These are phyloP conservation scores for Spondyliosoma cantharus DNA, from an alignment of 2,797 vertebrate genomes.

Conservation along the genomic window DNA sequence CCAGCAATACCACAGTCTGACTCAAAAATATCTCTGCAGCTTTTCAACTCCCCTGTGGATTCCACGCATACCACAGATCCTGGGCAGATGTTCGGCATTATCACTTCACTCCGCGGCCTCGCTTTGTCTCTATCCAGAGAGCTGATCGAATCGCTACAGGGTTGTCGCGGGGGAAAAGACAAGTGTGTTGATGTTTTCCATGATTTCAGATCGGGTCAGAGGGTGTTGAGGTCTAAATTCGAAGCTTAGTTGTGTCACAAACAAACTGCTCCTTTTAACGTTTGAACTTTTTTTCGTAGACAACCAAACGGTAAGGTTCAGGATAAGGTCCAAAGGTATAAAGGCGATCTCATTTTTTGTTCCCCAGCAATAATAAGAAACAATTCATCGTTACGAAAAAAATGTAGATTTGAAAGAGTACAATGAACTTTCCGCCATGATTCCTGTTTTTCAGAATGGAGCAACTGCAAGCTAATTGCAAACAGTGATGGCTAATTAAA, in stretches of 20 bases:
- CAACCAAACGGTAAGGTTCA: too few species aligned
- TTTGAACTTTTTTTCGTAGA: not conserved
- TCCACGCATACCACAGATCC: constrained; percentile 78
- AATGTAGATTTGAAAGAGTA: not conserved
- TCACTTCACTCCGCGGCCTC: constrained; percentile 50
- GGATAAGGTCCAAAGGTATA: not conserved
- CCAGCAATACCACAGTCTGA: constrained; percentile 78
- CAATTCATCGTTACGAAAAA: not conserved
- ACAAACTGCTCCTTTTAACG: not conserved
- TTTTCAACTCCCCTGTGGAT: constrained; percentile 72
- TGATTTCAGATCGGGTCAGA: not conserved
- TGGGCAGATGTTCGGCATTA: constrained; percentile 78
- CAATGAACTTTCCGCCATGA: not conserved
- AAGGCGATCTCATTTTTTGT: not conserved
- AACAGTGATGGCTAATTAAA: not conserved
- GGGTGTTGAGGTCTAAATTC: not conserved
- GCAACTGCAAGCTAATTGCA: not conserved
- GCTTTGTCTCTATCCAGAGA: constrained; percentile 49
- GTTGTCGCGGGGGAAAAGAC: constrained; percentile 25
- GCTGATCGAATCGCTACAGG: constrained; percentile 40
- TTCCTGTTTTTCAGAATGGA: not conserved
- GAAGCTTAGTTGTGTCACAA: not conserved
- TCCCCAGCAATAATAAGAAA: not conserved
- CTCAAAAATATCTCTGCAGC: constrained; percentile 77
- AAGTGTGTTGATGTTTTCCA: not conserved